Evolutionary conservation across 2,888 invertebrate genomes (phyloP).

Genomic region (Uropetala carovei): DNA sequence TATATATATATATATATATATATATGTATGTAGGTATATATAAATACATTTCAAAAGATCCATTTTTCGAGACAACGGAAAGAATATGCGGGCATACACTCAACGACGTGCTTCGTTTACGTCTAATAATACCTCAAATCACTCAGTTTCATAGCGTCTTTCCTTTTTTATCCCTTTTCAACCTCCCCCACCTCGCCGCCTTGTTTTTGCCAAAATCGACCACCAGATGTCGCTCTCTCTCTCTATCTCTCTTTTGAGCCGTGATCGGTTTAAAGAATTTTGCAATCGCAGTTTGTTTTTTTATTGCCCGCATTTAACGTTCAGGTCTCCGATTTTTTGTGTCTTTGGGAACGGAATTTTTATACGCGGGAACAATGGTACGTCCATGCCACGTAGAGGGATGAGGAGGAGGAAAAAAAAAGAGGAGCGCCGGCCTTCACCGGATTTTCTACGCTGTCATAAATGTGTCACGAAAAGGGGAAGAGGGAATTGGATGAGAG

Average conservation of each 20-base stretch:
- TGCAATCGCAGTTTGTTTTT: not conserved
- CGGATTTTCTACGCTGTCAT: constrained; percentile 21
- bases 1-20: too few species aligned
- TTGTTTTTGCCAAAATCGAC: not conserved
- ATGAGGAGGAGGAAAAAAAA: not conserved
- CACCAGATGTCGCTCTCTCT: not conserved
- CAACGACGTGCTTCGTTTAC: too few species aligned
- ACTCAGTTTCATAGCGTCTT: not conserved
- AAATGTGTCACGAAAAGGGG: not conserved
- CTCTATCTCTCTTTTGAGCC: not conserved
- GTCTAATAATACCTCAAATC: too few species aligned
- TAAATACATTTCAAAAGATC: too few species aligned
- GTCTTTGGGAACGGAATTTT: constrained; percentile 3
- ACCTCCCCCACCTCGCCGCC: not conserved
- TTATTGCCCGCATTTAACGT: not conserved
- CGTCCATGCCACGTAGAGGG: not conserved
- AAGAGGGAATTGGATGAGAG: not conserved
- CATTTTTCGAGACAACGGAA: too few species aligned
- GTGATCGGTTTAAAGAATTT: not conserved
- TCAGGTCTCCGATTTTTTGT: not conserved
- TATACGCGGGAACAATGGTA: constrained; percentile 15
- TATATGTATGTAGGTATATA: too few species aligned
- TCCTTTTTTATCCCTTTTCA: not conserved
- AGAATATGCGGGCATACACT: too few species aligned
- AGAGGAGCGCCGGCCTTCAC: not conserved